Conservation (phyloP, 2,797 vertebrate species). For the Cephalopachus bancanus region DNA sequence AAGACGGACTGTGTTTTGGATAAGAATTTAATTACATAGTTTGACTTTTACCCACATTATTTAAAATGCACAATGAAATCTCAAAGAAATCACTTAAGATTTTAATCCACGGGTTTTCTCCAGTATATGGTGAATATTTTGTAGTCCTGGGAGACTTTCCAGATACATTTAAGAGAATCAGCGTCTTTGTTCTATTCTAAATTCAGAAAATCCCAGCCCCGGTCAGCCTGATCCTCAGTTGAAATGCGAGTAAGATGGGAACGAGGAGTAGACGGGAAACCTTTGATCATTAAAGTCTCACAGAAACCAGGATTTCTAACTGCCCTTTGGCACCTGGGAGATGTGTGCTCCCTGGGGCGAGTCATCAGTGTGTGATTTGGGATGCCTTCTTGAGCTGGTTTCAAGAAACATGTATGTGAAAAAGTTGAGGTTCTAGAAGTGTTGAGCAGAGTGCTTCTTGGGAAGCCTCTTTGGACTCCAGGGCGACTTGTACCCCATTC, state of each 20-base stretch:
- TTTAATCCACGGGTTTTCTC: neutral
- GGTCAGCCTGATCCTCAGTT: neutral
- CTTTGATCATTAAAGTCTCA: fast-evolving
- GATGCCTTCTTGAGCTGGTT: fast-evolving
- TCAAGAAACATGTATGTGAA: fast-evolving
- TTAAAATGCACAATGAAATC: neutral
- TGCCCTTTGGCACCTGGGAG: too few species aligned
- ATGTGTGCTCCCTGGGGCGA: neutral
- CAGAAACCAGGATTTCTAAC: neutral
- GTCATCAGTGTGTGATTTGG: neutral
- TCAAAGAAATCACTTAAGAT: neutral
- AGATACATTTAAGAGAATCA: neutral
- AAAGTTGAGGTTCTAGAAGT: neutral
- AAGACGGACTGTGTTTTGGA: neutral
- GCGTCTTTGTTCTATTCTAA: neutral
- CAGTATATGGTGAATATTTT: neutral
- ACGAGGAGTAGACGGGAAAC: too few species aligned
- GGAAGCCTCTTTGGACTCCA: too few species aligned
- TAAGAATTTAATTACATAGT: neutral
- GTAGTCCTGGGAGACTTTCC: neutral
- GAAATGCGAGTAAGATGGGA: fast-evolving
- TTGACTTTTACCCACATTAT: neutral
- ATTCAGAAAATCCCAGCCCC: neutral
- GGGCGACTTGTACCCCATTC: neutral
- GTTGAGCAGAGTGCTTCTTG: too few species aligned